Evolutionary conservation across 2,888 invertebrate species (phyloP).

Genomic region (Anodontia alba): DNA sequence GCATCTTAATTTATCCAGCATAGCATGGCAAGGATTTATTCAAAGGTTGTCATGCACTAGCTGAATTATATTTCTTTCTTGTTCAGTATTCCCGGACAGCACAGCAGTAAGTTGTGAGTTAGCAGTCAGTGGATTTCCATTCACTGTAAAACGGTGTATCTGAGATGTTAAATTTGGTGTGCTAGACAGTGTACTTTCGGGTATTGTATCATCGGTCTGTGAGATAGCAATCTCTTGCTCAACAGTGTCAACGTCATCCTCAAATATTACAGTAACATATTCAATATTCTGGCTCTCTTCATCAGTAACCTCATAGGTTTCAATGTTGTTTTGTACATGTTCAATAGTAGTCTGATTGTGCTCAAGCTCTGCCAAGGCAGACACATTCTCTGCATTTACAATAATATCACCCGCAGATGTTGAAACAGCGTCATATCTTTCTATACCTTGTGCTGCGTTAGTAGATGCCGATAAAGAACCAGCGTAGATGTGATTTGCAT

Average conservation of each 20-base stretch:
- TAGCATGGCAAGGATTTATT: no score
- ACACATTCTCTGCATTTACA: neutral
- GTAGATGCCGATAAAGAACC: neutral
- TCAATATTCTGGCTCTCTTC: neutral
- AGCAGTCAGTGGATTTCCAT: neutral
- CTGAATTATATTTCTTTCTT: neutral
- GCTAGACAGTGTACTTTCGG: neutral
- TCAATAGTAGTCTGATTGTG: neutral
- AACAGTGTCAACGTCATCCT: neutral
- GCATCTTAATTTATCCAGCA: no score
- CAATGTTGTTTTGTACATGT: neutral
- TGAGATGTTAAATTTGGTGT: neutral
- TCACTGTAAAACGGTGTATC: neutral
- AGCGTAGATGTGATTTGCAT: neutral
- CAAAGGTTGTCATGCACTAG: neutral
- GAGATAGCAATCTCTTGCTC: neutral
- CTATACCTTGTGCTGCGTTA: no score
- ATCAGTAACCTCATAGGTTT: neutral
- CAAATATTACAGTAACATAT: slow-evolving; percentile 4
- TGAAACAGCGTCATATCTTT: neutral
- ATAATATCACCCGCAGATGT: neutral
- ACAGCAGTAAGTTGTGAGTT: neutral
- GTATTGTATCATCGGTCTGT: neutral
- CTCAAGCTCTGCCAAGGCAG: neutral
- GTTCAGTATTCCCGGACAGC: neutral